Percentiles rank a stretch among this genome's conserved stretches.
Evolutionary conservation across 2,888 invertebrate species (phyloP).

Genomic region (Autographa pulchrina): DNA sequence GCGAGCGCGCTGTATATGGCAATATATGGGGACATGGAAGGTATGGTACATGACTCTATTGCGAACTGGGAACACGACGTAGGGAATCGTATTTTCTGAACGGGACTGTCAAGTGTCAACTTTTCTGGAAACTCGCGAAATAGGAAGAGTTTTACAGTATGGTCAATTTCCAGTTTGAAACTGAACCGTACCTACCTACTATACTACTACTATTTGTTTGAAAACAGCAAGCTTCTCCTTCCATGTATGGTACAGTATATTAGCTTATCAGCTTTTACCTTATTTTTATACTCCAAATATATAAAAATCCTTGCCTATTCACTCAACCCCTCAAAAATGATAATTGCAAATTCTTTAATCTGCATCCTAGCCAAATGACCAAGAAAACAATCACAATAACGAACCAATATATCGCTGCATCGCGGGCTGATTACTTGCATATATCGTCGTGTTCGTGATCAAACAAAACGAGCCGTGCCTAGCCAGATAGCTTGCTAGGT

Average conservation of each 20-base stretch:
- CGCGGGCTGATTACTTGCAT: slow-evolving; percentile 10
- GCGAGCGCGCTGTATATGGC: slow-evolving; percentile 49
- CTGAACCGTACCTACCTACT: too few relatives aligned
- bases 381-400: slow-evolving; percentile 1
- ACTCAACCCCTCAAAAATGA: too few relatives aligned
- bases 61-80: slow-evolving; percentile 38
- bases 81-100: slow-evolving; percentile 30
- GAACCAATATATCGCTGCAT: not conserved
- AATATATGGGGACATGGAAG: slow-evolving; percentile 49
- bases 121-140: slow-evolving; percentile 14
- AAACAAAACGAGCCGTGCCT: slow-evolving; percentile 19
- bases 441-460: slow-evolving; percentile 17
- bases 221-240: too few relatives aligned
- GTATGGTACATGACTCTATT: slow-evolving; percentile 52
- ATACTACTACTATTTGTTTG: too few relatives aligned
- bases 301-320: too few relatives aligned
- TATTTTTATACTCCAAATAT: too few relatives aligned
- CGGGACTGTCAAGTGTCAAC: slow-evolving; percentile 24
- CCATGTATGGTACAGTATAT: too few relatives aligned
- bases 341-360: not conserved
- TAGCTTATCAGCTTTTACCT: too few relatives aligned
- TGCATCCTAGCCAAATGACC: not conserved
- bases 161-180: not conserved
- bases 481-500: slow-evolving; percentile 10
- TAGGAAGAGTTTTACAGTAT: slow-evolving; percentile 6